Conservation (phyloP, 2,888 invertebrate genomes). For the Megastigmus dorsalis region DNA sequence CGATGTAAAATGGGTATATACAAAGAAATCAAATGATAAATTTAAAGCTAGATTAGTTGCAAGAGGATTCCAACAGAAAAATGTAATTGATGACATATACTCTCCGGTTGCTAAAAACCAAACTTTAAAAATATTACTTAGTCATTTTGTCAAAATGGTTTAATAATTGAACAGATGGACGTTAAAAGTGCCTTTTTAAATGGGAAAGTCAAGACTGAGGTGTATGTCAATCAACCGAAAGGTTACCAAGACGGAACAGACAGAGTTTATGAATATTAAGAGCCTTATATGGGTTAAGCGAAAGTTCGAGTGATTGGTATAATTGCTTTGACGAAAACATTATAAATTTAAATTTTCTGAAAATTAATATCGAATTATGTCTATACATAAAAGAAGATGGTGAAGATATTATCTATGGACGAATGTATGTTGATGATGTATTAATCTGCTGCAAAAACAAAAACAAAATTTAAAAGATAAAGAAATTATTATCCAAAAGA, state of each 20-base stretch:
- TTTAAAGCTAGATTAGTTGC: background rate
- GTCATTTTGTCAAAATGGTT: slow-evolving; percentile 38
- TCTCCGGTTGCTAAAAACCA: background rate
- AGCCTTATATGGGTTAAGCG: slow-evolving; percentile 57
- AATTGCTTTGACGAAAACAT: slow-evolving; percentile 41
- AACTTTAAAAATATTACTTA: background rate
- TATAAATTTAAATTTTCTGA: slow-evolving; percentile 45
- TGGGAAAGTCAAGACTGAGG: slow-evolving; percentile 32
- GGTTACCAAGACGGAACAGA: slow-evolving; percentile 44
- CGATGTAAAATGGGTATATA: background rate
- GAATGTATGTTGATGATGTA: background rate
- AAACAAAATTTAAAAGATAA: slow-evolving; percentile 14
- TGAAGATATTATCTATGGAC: background rate
- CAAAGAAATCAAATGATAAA: background rate
- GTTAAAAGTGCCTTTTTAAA: no score
- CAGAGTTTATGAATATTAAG: slow-evolving; percentile 51
- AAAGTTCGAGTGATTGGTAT: slow-evolving; percentile 58
- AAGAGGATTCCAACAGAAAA: background rate
- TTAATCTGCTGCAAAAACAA: slow-evolving; percentile 15
- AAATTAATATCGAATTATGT: slow-evolving; percentile 50
- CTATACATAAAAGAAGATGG: slow-evolving; percentile 3
- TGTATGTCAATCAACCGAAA: slow-evolving; percentile 47
- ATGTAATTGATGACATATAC: background rate
- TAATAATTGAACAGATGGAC: slow-evolving; percentile 7
- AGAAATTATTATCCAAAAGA: slow-evolving; percentile 3